Base-by-base conservation (phyloP, 2,888 invertebrate species). In the Drosophila hamatofila region DNA sequence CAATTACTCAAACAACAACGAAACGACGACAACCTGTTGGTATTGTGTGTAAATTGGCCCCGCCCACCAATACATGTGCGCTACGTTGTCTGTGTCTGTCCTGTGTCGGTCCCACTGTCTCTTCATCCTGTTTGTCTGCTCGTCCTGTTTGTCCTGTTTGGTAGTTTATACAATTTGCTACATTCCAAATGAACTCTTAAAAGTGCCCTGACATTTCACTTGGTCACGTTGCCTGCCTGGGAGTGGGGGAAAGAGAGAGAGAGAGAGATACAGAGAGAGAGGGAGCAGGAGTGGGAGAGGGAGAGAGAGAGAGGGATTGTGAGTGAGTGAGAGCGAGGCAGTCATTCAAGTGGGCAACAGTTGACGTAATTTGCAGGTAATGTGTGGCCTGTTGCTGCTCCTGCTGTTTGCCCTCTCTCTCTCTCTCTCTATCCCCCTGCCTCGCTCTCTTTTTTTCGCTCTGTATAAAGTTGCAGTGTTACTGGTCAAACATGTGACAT, bases 361-460 rank as follows among this genome's bases (percentile, higher is more conserved):
- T 87, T 88, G 87, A 80, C 80, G 83, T 81, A 88, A 87, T 87
- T 89, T 88, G 61, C 83, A 87, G 84, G 81, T 81, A 88, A 83
- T 88, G 57, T 78, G 80, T 77, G 78, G 83, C 78, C 81, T 81
- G 81, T 88, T 87, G 88, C 80, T 73, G 35, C 63, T 64, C 42
- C 63, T 54, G 51, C 62, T 51, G 33, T 37, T 42, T 12, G 9
- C 57, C 48, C 68, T 55, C 18, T 11, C 14, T 9, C 30, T 16
- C 41, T 16, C 39, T 3, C 27, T 9, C 41, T 8, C 9, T 9
- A 46, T 0, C 12, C 8, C 8, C 0, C 27, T 5, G 27, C 14
- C n/a, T 16, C n/a, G 9, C 18, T 2, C 30, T 9, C 18, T 27
- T 12, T 41, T 30, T 16, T 42, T 42, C 12, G 42, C 21, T 52